Conservation (phyloP, 30 jellyfish, hydroid and myxozoan genomes). For the Aurelia aurita complex sp. Pacific region DNA sequence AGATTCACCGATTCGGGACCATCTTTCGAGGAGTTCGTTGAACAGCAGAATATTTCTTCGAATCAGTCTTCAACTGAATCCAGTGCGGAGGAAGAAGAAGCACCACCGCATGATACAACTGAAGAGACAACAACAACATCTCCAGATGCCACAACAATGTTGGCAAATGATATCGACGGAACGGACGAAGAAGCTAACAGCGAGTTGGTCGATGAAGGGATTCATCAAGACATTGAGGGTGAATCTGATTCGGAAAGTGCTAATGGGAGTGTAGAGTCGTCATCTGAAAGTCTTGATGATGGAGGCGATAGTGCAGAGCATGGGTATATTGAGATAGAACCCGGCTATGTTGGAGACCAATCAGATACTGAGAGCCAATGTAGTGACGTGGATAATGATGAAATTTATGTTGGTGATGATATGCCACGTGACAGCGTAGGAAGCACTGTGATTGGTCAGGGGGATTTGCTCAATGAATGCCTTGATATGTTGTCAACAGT, state of each 20-base stretch:
- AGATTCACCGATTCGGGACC: slow-evolving; percentile 42
- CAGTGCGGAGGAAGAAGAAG: slow-evolving; percentile 15
- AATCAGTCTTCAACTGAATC: slow-evolving; percentile 7
- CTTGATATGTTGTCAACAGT: slow-evolving; percentile 52
- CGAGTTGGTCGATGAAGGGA: neutral
- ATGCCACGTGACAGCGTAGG: slow-evolving; percentile 27
- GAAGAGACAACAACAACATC: neutral
- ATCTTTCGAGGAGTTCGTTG: slow-evolving; percentile 46
- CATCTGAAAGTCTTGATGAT: slow-evolving; percentile 48
- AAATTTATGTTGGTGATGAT: slow-evolving; percentile 53
- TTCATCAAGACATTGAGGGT: neutral
- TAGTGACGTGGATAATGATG: slow-evolving; percentile 67
- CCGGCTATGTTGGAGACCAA: slow-evolving; percentile 75
- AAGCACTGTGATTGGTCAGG: slow-evolving; percentile 52
- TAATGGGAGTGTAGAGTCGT: slow-evolving; percentile 8
- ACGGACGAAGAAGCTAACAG: neutral
- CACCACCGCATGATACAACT: slow-evolving; percentile 6
- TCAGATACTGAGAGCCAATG: slow-evolving; percentile 64
- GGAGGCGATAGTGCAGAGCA: slow-evolving; percentile 79
- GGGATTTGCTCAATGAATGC: slow-evolving; percentile 63
- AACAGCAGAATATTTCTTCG: slow-evolving; percentile 27
- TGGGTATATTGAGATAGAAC: slow-evolving; percentile 86
- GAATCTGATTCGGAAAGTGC: slow-evolving; percentile 25
- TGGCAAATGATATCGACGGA: neutral
- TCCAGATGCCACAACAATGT: neutral